These are phyloP conservation scores for Premnoplex brunnescens DNA, from an alignment of 2,797 vertebrate species.

Conservation along the genomic window DNA sequence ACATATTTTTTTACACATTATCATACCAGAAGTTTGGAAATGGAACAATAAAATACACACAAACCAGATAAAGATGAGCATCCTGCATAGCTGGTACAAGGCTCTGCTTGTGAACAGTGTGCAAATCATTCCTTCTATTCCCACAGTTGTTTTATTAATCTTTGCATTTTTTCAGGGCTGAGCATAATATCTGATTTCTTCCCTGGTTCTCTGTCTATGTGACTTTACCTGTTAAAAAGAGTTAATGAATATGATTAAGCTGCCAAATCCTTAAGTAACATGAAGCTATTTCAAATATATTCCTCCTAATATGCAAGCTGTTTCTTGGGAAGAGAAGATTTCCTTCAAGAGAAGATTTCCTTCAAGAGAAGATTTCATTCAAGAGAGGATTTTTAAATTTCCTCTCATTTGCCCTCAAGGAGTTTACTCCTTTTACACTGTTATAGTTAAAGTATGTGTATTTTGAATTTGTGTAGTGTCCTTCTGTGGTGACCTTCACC, in stretches of 20 bases:
- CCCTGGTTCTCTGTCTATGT: not conserved
- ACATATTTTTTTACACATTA: not conserved
- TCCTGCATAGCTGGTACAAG: rapidly evolving
- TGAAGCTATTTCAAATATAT: not conserved
- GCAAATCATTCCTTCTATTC: not conserved
- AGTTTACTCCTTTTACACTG: not conserved
- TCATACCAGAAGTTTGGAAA: not conserved
- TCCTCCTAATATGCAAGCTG: not conserved
- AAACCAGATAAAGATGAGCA: not conserved
- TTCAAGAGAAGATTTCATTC: not conserved
- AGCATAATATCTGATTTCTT: not conserved
- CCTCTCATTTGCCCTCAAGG: not conserved
- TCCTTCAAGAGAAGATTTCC: not conserved
- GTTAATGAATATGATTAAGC: not conserved
- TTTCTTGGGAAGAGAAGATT: not conserved
- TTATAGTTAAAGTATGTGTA: not conserved
- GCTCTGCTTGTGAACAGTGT: not conserved
- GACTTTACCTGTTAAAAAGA: not conserved
- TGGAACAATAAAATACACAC: not conserved
- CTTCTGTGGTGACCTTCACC: not conserved
- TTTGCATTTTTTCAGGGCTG: not conserved
- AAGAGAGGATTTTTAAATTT: not conserved
- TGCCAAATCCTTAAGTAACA: not conserved
- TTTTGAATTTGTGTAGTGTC: not conserved
- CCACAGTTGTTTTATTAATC: not conserved